phyloP scores from a whole-genome alignment of 1,140 invertebrate species.

The Daktulosphaira vitifoliae region DNA sequence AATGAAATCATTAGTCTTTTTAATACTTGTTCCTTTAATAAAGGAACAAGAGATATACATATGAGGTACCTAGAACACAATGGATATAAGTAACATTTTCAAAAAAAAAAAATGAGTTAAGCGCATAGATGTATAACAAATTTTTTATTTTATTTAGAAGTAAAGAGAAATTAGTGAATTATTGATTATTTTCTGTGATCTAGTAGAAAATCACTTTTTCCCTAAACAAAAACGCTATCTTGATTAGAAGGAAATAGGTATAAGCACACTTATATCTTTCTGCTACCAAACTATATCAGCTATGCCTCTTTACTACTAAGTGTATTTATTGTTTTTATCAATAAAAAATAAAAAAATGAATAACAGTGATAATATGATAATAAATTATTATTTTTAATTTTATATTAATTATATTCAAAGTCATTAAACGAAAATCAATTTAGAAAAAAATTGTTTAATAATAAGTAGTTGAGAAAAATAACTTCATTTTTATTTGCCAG shows the following conservation, averaged over 20 bases:
- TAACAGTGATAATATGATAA: too few species aligned
- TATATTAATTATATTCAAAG: too few species aligned
- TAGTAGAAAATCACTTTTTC: constrained; percentile 1
- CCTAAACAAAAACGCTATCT: background rate
- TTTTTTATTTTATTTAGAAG: background rate
- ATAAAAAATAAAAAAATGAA: too few species aligned
- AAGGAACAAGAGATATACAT: background rate
- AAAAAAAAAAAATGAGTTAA: background rate
- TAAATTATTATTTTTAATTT: too few species aligned
- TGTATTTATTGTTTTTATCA: too few species aligned
- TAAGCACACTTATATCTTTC: constrained; percentile 1
- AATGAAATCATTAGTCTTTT: too few species aligned
- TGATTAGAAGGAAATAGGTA: background rate
- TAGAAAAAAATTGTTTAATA: too few species aligned
- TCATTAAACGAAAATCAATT: too few species aligned
- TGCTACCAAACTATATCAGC: background rate
- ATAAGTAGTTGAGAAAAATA: too few species aligned
- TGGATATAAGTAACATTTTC: background rate
- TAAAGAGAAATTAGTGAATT: background rate
- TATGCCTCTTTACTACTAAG: background rate
- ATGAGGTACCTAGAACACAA: background rate
- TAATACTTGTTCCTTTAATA: too few species aligned
- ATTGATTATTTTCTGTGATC: background rate
- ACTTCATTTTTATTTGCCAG: too few species aligned
- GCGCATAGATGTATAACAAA: background rate